Evolutionary conservation across 2,797 vertebrate species (phyloP).

Genomic region (Malacoctenus gilli): DNA sequence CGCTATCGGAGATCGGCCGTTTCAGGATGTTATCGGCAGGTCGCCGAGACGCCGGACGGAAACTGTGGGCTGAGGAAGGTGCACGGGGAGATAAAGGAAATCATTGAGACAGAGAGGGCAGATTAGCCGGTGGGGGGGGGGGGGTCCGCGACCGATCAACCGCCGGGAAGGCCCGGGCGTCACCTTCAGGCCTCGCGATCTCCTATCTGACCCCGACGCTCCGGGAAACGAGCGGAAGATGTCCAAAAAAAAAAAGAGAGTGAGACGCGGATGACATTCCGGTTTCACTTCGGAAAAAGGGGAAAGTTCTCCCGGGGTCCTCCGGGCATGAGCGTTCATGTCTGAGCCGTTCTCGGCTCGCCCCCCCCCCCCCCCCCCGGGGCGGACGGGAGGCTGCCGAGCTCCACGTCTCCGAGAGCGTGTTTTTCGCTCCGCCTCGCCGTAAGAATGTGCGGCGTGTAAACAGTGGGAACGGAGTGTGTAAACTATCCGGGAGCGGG

Average conservation of each 20-base stretch:
- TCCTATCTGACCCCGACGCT: conserved; percentile 34
- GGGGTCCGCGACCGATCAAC: conserved; percentile 48
- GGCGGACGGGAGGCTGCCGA: neutral
- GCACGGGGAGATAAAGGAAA: conserved; percentile 63
- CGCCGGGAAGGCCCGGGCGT: conserved; percentile 44
- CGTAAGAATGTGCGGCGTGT: conserved; percentile 60
- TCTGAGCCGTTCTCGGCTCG: conserved; percentile 6
- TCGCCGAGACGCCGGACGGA: conserved; percentile 44
- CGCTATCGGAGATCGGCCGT: conserved; percentile 24
- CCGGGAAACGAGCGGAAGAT: conserved; percentile 31
- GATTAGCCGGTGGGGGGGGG: conserved; percentile 49
- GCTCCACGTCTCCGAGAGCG: conserved; percentile 23
- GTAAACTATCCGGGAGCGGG: conserved; percentile 57
- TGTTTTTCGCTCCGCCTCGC: conserved; percentile 52
- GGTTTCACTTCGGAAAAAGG: conserved; percentile 9
- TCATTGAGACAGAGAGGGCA: conserved; percentile 49
- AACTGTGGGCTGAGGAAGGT: conserved; percentile 19
- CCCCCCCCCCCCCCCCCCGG: too few relatives aligned
- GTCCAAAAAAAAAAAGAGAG: neutral
- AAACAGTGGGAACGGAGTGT: conserved; percentile 63
- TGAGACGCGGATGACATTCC: neutral
- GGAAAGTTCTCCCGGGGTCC: too few relatives aligned
- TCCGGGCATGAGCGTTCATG: conserved; percentile 30
- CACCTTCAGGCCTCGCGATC: conserved; percentile 61
- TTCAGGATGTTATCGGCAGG: conserved; percentile 36